Conservation (phyloP, 1,140 invertebrate genomes). For the Mercenaria mercenaria region DNA sequence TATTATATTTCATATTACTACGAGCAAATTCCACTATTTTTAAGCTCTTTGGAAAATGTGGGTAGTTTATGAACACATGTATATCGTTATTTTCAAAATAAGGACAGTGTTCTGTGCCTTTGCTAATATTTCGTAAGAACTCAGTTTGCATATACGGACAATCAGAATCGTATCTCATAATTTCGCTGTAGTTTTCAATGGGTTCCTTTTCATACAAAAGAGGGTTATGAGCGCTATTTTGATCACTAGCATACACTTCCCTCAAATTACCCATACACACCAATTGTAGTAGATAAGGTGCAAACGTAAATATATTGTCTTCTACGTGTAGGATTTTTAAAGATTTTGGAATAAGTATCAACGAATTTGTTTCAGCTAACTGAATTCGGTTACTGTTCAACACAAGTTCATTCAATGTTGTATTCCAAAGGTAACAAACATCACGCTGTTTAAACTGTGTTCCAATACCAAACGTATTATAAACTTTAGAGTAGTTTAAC, state of each 20-base stretch:
- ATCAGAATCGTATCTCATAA: not conserved
- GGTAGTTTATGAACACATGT: not conserved
- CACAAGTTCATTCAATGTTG: constrained; percentile 26
- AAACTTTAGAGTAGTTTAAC: constrained; percentile 34
- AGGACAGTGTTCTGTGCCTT: not conserved
- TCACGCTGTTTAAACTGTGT: not conserved
- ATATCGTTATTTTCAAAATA: not conserved
- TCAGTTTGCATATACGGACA: constrained; percentile 2
- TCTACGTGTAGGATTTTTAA: constrained; percentile 29
- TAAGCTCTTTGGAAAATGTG: not conserved
- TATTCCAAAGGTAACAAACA: constrained; percentile 53
- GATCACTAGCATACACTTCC: not conserved
- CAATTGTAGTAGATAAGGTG: not conserved
- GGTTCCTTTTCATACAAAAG: not conserved
- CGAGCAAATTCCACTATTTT: not conserved
- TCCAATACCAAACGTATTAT: not conserved
- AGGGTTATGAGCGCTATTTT: constrained; percentile 1
- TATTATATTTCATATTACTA: constrained; percentile 10
- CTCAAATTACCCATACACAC: not conserved
- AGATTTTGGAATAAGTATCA: constrained; percentile 42
- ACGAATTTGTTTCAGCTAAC: not conserved
- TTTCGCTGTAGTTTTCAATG: not conserved
- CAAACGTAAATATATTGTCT: constrained; percentile 50
- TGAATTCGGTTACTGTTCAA: not conserved
- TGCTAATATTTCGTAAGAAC: not conserved